Conservation (phyloP, 1,140 invertebrate species). For the Drosophila pseudoobscura region DNA sequence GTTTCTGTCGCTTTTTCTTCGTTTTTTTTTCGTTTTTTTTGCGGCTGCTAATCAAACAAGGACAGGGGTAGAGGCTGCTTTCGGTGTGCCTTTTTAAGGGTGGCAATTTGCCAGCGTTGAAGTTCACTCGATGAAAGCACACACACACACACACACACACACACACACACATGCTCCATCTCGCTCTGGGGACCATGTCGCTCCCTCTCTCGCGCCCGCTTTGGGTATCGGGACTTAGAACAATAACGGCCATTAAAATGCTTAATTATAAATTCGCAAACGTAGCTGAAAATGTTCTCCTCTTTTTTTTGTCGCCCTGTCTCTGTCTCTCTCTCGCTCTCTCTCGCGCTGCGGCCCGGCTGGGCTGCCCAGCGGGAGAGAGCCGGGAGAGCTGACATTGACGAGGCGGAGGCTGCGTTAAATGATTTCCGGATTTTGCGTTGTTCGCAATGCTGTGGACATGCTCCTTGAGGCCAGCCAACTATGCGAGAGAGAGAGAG, state of each 20-base stretch:
- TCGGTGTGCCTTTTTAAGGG: slow-evolving; percentile 68
- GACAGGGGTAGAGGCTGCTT: slow-evolving; percentile 13
- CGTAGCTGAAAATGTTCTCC: slow-evolving; percentile 69
- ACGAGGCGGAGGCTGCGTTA: slow-evolving; percentile 27
- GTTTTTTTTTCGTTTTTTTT: slow-evolving; percentile 27
- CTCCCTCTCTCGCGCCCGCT: slow-evolving; percentile 1
- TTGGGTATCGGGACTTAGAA: slow-evolving; percentile 44
- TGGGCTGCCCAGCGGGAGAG: no score
- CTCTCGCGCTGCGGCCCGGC: slow-evolving; percentile 2
- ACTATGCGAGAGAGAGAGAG: not conserved
- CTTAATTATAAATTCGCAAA: slow-evolving; percentile 82
- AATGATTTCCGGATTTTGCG: slow-evolving; percentile 44
- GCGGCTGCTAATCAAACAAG: slow-evolving; percentile 69
- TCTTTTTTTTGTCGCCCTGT: not conserved
- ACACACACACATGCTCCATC: slow-evolving; percentile 8
- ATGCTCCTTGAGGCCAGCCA: slow-evolving; percentile 6
- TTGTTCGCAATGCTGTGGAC: slow-evolving; percentile 20
- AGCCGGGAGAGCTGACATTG: no score
- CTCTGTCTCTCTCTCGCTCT: not conserved
- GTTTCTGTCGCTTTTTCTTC: slow-evolving; percentile 38
- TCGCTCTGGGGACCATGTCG: not conserved
- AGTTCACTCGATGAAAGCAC: slow-evolving; percentile 56
- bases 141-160: slow-evolving; percentile 28
- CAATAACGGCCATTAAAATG: slow-evolving; percentile 82
- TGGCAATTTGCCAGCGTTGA: slow-evolving; percentile 70